Base-by-base conservation (phyloP, 2,888 invertebrate species). In the Luperina testacea region DNA sequence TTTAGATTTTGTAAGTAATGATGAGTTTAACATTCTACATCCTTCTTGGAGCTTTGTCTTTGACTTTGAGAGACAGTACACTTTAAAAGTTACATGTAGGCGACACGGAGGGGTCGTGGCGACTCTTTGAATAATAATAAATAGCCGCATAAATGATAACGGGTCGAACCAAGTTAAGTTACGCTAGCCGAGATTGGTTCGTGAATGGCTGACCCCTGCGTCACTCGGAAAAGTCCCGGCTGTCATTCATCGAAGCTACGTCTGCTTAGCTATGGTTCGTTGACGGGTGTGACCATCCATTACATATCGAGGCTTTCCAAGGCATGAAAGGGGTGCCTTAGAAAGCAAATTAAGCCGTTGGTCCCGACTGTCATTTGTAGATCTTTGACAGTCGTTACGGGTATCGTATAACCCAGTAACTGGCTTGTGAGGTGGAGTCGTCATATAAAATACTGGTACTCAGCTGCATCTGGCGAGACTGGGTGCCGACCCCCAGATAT, bases 1-100 rank as follows among this genome's bases (percentile, higher is more conserved):
- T 88, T 87, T 82, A 68, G 59, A 80, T 87, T 87, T 84, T 78
- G 80, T 86, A 86, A 78, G 86, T 86, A 89, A 89, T 89, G 82
- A 87, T 82, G 82, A 83, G 80, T 81, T 70, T 82, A 77, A 83
- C 75, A 77, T 87, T 59, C 79, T 67, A 83, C 77, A 89, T 89
- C 84, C 80, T 88, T 80, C 71, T 79, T 69, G 24, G 45, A 76
- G 38, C 73, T 57, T 79, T 81, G 45, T 68, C 81, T 87, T 84
- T 48, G 70, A 27, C 48, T 38, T 9, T 17, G 1, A 48, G 20
- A 72, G 17, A 64, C 53, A 17, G 20, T 32, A 24, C 51, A 17
- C 13, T 53, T 27, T 24, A 73, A 73, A 57, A 24, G 27, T 32
- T 69, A 68, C 7, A 11, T 17, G 15, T 8, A n/a, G 8, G 15